Evolutionary conservation across 2,888 invertebrate species (phyloP), one percentile per base, ranked within the genome.

Genomic region (Atherix ibis): DNA sequence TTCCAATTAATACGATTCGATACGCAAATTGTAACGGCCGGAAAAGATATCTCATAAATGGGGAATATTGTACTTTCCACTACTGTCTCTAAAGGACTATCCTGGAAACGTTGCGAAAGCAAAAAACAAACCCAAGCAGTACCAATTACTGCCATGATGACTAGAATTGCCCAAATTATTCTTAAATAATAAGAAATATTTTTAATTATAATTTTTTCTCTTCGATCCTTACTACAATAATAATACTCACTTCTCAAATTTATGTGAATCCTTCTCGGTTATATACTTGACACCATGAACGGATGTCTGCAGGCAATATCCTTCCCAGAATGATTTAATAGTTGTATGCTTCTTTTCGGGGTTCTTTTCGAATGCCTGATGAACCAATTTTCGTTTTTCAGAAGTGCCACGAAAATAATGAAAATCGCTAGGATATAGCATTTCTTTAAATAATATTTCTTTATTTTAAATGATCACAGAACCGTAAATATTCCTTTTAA

Each of bases 1-100:
- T 38, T 40, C 58, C 57, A 59, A 36, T 59, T 53, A 12, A 60
- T 41, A 30, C 59, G 56, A 43, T 56, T 54, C 17, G 49, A 44
- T 26, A 52, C 49, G 35, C 59, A 59, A 27, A 59, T 40, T 3
- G 45, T 56, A 3, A 60, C 48, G 2, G 59, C 56, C 5, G 59
- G 59, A 40, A 54, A 59, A 1, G 45, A 38, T 3, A 59, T 51
- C 31, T 52, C 45, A 33, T 52, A 52, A 0, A 59, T 51, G 0
- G 60, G 56, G 44, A 47, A 56, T 32, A 57, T 55, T 1, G 58
- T 51, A 40, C 56, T 48, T 30, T 58, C 54, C 18, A 59, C 53
- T 2, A 58, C 56, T 0, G 58, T 59, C 24, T 58, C 50, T 9
- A 41, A 15, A 3, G 37, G 37, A n/a, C 52, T 53, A 4, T 48